phyloP scores from a whole-genome alignment of 1,140 invertebrate species.

The Drosophila navojoa region DNA sequence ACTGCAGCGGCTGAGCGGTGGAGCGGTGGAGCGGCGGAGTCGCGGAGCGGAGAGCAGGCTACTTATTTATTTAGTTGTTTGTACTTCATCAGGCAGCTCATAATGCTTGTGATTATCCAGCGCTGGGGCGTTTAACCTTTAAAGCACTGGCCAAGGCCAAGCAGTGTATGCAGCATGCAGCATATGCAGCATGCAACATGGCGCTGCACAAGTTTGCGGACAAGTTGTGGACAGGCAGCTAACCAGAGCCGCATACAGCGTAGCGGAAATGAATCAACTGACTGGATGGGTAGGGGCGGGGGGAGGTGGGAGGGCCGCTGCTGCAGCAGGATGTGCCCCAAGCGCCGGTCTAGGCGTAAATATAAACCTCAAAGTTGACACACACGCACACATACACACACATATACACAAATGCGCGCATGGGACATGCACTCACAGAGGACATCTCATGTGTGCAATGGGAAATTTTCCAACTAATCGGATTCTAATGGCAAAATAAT shows the following conservation, averaged over 20 bases:
- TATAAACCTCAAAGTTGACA: slow-evolving; percentile 48
- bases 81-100: slow-evolving; percentile 75
- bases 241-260: slow-evolving; percentile 30
- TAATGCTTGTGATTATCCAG: slow-evolving; percentile 67
- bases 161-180: background rate
- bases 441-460: slow-evolving; percentile 42
- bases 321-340: background rate
- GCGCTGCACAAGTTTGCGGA: slow-evolving; percentile 36
- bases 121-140: slow-evolving; percentile 59
- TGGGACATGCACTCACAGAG: background rate
- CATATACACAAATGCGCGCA: no score
- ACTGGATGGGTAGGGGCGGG: slow-evolving; percentile 5
- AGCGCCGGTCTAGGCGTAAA: slow-evolving; percentile 9
- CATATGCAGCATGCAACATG: slow-evolving; percentile 11
- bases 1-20: background rate
- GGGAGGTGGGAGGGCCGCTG: background rate
- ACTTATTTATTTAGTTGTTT: slow-evolving; percentile 75
- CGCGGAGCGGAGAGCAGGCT: background rate
- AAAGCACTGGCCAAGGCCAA: slow-evolving; percentile 46
- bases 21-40: background rate
- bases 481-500: slow-evolving; percentile 84
- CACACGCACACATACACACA: slow-evolving; percentile 14
- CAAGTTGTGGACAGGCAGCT: slow-evolving; percentile 42
- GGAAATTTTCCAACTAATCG: slow-evolving; percentile 80
- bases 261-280: slow-evolving; percentile 77